Evolutionary conservation across 2,113 vertebrate genomes (phyloP), one percentile per base, ranked within the genome.

Genomic region (Galbula dea): DNA sequence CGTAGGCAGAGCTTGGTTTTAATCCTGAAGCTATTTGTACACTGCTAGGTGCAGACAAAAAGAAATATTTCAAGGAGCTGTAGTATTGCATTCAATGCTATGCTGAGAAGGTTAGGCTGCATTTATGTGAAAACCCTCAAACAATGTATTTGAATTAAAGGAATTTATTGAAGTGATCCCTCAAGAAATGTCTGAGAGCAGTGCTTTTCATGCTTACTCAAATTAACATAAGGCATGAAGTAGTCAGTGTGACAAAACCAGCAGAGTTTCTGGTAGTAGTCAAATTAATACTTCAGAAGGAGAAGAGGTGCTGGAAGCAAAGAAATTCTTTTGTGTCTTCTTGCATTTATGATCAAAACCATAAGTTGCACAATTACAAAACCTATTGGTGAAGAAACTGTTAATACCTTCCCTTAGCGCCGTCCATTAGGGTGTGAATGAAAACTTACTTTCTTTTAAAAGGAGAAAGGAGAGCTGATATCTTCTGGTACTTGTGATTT

Each of bases 1-100:
- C 73, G 88, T 96, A 96, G 75, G 72, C 62, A 93, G 59, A 73
- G 48, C 15, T 66, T 59, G 58, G 30, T 63, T 84, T 76, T 94
- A 86, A 61, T 85, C 51, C 41, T 88, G 69, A 68, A 79, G 61
- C 46, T 90, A 37, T 73, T 97, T 90, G 85, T 83, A 59, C 61
- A 49, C 34, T 87, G 30, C 23, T 57, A 65, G 45, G n/a, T 65
- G 75, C 73, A 86, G 43, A 39, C 3, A 3, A 63, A 39, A 55
- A 71, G 16, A n/a, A 51, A 62, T 36, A 29, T 19, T 23, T 69
- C 67, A 67, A 79, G 77, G 30, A 43, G 4, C 32, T 46, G 37
- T 72, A 68, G 18, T 72, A 71, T 34, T 7, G 2, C 45, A 6
- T 73, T 39, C 22, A 43, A 4, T 7, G 19, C 59, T 69, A 46